Evolutionary conservation across 2,888 invertebrate genomes (phyloP), one percentile per base, ranked within the genome.

Genomic region (Thelaira solivaga): DNA sequence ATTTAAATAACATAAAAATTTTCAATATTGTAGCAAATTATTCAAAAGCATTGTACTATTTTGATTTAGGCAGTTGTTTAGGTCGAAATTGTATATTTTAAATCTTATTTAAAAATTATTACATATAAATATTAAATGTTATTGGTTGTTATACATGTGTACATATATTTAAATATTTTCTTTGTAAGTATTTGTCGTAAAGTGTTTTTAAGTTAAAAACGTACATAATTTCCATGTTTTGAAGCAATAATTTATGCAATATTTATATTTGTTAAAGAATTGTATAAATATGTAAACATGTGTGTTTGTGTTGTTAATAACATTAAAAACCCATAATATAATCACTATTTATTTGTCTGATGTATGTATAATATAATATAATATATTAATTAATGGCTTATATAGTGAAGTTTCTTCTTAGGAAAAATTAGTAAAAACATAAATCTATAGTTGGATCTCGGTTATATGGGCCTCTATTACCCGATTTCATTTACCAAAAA

Each of bases 181-280:
- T 39, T 51, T 41, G 26, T 41, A 41, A 41, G 4, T 43, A 18
- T 55, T 57, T 57, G 7, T 31, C 10, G 20, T 31, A n/a, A 43
- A 5, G 3, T 45, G 8, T 57, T 26, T 36, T 4, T 62, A 45
- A 45, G 61, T 62, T 16, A 13, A 47, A 45, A 49, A 20, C 39
- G 6, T 41, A 20, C 11, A 4, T 10, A 2, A 24, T 49, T 49
- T 64, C 24, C 11, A 31, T 13, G 2, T 43, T 8, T 39, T 20
- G 1, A 61, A 62, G 55, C 55, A 72, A 62, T 62, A 45, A 26
- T 43, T 61, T 7, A 55, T 62, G 55, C 55, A 64, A 64, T 72
- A 64, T 55, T 36, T 47, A 68, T 65, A 39, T 22, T 45, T 49
- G 10, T 39, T 51, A 20, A 39, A 16, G 24, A 57, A n/a, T 6